Conservation (phyloP, 2,888 invertebrate genomes). For the Busseola fusca region DNA sequence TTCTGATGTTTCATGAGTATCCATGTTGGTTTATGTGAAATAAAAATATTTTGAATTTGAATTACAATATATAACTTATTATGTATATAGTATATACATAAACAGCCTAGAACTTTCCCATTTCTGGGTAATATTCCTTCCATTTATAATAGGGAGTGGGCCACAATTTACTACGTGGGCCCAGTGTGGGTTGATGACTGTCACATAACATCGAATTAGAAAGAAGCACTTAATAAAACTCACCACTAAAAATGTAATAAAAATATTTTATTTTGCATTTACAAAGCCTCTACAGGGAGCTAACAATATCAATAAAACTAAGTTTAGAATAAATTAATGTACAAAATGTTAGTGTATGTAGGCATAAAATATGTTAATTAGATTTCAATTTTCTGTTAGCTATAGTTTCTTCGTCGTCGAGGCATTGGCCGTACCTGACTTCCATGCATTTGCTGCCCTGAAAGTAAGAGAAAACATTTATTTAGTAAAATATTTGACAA, state of each 20-base stretch:
- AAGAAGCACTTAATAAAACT: conserved; percentile 20
- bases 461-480: conserved; percentile 64
- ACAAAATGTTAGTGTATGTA: conserved; percentile 16
- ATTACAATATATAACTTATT: too few species aligned
- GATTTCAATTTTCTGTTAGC: conserved; percentile 78
- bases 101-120: neutral
- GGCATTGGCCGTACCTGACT: conserved; percentile 89
- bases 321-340: conserved; percentile 59
- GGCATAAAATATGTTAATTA: conserved; percentile 36
- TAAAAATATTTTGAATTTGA: too few species aligned
- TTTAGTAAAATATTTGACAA: neutral
- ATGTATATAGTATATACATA: neutral
- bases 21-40: too few species aligned
- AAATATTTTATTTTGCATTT: conserved; percentile 58
- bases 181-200: neutral
- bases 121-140: too few species aligned
- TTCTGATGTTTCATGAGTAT: too few species aligned
- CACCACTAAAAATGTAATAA: conserved; percentile 23
- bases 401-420: conserved; percentile 85
- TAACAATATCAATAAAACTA: conserved; percentile 41
- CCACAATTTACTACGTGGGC: too few species aligned
- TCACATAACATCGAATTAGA: neutral
- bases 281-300: conserved; percentile 57
- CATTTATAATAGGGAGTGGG: too few species aligned
- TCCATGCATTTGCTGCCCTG: conserved; percentile 90